phyloP scores from a whole-genome alignment of 2,113 vertebrate genomes.

The Gulo gulo region DNA sequence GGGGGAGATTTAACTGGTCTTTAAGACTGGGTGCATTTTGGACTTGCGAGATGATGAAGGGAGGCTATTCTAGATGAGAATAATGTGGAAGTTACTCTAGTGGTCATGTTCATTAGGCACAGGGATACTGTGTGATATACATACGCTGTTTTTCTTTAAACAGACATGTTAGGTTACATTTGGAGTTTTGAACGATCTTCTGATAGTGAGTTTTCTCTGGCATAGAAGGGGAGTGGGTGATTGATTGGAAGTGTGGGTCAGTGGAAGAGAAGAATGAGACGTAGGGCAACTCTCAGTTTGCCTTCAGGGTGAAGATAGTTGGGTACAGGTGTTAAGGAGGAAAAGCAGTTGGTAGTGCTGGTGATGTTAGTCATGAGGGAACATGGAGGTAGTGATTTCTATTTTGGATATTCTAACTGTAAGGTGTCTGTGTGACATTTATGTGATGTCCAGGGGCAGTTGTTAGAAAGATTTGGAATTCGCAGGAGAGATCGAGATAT shows the following conservation, averaged over 20 bases:
- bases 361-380: neutral
- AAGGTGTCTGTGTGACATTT: neutral
- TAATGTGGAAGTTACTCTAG: neutral
- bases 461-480: neutral
- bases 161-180: neutral
- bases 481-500: neutral
- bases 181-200: neutral
- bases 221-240: neutral
- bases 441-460: neutral
- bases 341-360: neutral
- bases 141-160: neutral
- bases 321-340: neutral
- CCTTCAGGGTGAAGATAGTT: neutral
- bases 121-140: neutral
- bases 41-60: neutral
- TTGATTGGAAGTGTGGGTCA: neutral
- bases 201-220: neutral
- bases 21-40: neutral
- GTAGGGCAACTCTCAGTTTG: neutral
- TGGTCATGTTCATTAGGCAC: neutral
- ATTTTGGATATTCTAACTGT: neutral
- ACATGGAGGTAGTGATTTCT: neutral
- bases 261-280: neutral
- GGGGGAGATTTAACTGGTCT: neutral
- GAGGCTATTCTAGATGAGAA: neutral